Conservation (phyloP, 2,797 vertebrate genomes). For the Chelon auratus region DNA sequence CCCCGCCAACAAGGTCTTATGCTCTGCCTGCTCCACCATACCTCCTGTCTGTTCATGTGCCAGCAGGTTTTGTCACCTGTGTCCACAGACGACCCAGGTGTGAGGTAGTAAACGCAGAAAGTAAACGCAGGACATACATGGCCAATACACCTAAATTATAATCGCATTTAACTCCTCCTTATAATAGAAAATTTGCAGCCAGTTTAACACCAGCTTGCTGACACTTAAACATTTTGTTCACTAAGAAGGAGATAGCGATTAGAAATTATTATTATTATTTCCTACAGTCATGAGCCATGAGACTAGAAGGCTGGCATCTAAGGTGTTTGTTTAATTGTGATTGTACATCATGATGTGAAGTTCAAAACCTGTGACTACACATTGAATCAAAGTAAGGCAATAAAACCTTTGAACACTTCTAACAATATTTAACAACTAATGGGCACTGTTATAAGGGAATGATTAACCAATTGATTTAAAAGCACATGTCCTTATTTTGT, state of each 20-base stretch:
- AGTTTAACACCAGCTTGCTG: not conserved
- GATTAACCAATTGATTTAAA: not conserved
- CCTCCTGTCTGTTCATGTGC: not conserved
- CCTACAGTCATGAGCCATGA: too few species aligned
- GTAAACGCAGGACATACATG: not conserved
- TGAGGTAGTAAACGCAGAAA: not conserved
- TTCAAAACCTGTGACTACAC: too few species aligned
- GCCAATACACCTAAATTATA: not conserved
- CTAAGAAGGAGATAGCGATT: not conserved
- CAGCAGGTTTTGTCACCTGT: too few species aligned
- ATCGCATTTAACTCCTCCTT: not conserved
- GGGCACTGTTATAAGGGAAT: not conserved
- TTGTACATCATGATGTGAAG: too few species aligned
- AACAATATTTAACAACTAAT: not conserved
- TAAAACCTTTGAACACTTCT: not conserved
- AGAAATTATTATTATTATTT: not conserved
- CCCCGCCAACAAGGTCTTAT: conserved; percentile 1
- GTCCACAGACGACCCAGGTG: not conserved
- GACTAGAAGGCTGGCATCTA: too few species aligned
- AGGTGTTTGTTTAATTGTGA: too few species aligned
- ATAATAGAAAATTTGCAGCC: not conserved
- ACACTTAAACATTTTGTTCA: not conserved
- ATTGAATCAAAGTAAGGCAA: not conserved
- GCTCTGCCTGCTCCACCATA: conserved; percentile 1
- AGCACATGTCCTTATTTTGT: not conserved